A percentile compares a stretch with the other conserved stretches of the same genome.
Conservation (phyloP, 2,797 vertebrate species). For the Ctenopoma kingsleyae region DNA sequence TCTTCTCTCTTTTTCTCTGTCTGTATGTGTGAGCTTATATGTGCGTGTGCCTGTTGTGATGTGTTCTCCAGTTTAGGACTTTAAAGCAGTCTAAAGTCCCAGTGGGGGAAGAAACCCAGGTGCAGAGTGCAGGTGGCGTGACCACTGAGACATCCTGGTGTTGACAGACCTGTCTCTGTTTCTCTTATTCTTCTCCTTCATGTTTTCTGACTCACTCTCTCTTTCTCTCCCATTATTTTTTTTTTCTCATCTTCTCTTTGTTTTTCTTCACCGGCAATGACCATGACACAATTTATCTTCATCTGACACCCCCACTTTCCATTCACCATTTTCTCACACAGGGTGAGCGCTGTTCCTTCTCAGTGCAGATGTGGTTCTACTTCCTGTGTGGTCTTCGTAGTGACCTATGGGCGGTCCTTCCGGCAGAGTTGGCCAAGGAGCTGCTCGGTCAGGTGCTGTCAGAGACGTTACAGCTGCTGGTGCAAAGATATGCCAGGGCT, state of each 20-base stretch:
- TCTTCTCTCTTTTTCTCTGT: constrained; percentile 28
- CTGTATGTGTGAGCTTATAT: constrained; percentile 47
- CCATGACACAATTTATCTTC: constrained; percentile 62
- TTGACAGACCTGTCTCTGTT: constrained; percentile 71
- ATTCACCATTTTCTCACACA: constrained; percentile 68
- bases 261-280: constrained; percentile 55
- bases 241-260: constrained; percentile 41
- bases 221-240: constrained; percentile 52
- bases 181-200: constrained; percentile 51
- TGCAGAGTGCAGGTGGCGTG: constrained; percentile 83
- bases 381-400: constrained; percentile 91
- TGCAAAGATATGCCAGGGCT: constrained; percentile 89
- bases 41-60: constrained; percentile 66
- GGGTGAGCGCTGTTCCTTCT: constrained; percentile 98
- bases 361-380: constrained; percentile 98
- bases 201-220: constrained; percentile 44
- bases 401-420: constrained; percentile 91
- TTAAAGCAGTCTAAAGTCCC: constrained; percentile 75
- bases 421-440: constrained; percentile 86
- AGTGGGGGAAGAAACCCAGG: constrained; percentile 74
- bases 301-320: constrained; percentile 26
- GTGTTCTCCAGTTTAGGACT: constrained; percentile 79
- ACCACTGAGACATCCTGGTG: constrained; percentile 72
- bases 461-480: constrained; percentile 88
- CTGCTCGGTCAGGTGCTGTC: constrained; percentile 90